Evolutionary conservation across 2,113 vertebrate genomes (phyloP).

Genomic region (Columbina picui): DNA sequence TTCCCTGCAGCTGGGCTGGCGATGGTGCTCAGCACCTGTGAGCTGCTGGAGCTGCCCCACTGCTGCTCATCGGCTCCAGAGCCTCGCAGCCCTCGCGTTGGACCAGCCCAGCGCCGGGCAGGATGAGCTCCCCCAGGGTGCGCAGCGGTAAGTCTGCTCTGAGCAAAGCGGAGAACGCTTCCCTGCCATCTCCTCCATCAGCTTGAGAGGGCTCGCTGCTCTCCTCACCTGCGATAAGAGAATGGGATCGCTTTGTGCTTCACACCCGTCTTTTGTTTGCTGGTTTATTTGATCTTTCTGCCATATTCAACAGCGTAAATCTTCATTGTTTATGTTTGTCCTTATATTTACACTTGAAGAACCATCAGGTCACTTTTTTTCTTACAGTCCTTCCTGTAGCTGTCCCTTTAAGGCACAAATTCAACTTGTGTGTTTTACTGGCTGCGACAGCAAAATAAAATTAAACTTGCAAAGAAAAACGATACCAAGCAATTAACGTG

Average conservation of each 20-base stretch:
- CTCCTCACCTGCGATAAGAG: background rate
- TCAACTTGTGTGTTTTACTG: background rate
- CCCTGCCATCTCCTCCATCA: background rate
- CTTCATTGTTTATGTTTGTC: background rate
- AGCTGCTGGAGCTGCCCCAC: background rate
- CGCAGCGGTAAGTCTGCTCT: constrained; percentile 19
- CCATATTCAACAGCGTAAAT: background rate
- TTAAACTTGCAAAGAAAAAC: background rate
- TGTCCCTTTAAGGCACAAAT: background rate
- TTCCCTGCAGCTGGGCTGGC: background rate
- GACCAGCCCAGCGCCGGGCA: background rate
- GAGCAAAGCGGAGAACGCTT: background rate
- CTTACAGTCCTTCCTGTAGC: background rate
- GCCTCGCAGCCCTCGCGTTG: background rate
- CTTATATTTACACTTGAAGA: background rate
- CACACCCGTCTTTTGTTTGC: background rate
- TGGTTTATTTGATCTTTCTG: background rate
- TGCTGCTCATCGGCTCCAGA: background rate
- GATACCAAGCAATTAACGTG: background rate
- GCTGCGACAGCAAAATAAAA: background rate
- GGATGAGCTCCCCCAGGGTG: background rate
- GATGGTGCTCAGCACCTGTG: no score
- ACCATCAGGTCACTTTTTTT: background rate
- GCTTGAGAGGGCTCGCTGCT: background rate
- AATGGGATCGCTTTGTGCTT: background rate